Base-by-base conservation (phyloP, 2,797 vertebrate species). In the Hippocampus kuda region DNA sequence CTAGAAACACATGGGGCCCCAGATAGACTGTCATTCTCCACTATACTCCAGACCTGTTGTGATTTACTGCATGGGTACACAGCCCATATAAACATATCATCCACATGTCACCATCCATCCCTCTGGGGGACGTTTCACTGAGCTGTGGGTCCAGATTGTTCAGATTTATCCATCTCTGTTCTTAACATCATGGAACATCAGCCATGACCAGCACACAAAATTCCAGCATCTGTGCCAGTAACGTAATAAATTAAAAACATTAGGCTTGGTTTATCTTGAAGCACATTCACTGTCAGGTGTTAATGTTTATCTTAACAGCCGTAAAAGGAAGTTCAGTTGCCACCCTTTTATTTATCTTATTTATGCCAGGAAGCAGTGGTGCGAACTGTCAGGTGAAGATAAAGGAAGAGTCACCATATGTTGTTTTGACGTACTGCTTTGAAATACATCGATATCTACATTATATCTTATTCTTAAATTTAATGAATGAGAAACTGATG, bases 231-330 rank as follows among this genome's bases (percentile, higher is more conserved):
- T 78, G 75, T 73, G 67, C 69, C 66, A 48, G 30, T 24, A 56
- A 59, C 68, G 27, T 59, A 65, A 68, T 73, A 76, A 73, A 78
- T 82, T 67, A 67, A 73, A 61, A 77, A 71, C 44, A 53, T 62
- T 71, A 68, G 76, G 78, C 73, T 75, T 27, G 63, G 77, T 83
- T 87, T 82, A 84, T 83, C 80, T 86, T 70, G 26, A 69, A 77
- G 77, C 81, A 75, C 80, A 81, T 87, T 85, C 76, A 78, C 83
- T 79, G 78, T 84, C 86, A 87, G 83, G 86, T 88, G 88, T 83
- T 77, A 89, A 81, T 87, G 85, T 89, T 89, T 87, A 84, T 86
- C 74, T 84, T 82, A 77, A 81, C 76, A 79, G 79, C 82, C 72
- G 73, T 88, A 88, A 87, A 88, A 66, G 77, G 80, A 86, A 85